phyloP scores from a whole-genome alignment of 1,140 invertebrate species.

The Trissolcus basalis region DNA sequence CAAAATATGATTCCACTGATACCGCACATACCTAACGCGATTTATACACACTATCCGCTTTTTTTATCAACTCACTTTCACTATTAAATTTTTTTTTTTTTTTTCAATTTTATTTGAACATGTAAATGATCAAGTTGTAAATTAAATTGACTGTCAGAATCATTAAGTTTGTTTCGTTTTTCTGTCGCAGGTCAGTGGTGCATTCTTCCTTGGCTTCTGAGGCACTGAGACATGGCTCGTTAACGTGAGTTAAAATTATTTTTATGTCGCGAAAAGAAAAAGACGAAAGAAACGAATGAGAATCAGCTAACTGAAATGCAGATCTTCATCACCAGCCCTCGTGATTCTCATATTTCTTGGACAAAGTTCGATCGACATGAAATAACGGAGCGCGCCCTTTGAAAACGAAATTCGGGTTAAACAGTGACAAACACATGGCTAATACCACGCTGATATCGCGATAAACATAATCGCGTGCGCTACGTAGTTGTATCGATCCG shows the following conservation, averaged over 20 bases:
- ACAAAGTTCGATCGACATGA: conserved; percentile 10
- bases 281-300: no score
- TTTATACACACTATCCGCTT: no score
- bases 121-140: no score
- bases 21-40: no score
- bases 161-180: not conserved
- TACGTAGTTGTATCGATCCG: conserved; percentile 57
- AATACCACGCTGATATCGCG: conserved; percentile 58
- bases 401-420: conserved; percentile 51
- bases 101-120: no score
- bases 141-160: not conserved
- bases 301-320: no score
- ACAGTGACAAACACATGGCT: conserved; percentile 58
- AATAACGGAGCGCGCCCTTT: conserved; percentile 34
- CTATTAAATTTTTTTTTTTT: no score
- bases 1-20: conserved; percentile 3
- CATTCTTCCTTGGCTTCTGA: conserved; percentile 69
- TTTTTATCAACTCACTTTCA: no score
- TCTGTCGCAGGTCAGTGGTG: conserved; percentile 73
- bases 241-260: conserved; percentile 69
- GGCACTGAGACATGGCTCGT: conserved; percentile 66
- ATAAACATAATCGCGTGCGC: conserved; percentile 59
- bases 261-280: conserved; percentile 38
- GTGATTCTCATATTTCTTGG: conserved; percentile 18
- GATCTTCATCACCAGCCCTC: not conserved